Evolutionary conservation across 1,140 invertebrate species (phyloP), one percentile per base, ranked within the genome.

Genomic region (Ptiloglossa arizonensis): DNA sequence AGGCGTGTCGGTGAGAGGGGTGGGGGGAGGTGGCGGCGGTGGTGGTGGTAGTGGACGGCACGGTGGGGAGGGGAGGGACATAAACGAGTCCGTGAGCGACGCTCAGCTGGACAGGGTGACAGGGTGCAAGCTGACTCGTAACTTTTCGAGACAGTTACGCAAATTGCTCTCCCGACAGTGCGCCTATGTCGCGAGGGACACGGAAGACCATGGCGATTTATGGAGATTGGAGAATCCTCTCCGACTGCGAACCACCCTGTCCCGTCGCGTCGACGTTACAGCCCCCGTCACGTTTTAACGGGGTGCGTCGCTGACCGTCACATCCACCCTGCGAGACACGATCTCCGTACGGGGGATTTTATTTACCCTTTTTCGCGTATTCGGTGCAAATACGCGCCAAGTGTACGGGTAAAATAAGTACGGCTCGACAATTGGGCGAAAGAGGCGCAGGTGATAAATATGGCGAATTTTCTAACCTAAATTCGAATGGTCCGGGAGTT

Each of bases 141-240:
- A 77, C 56, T 77, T 77, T 71, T 22, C 46, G 44, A 24, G 46
- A 71, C 63, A 66, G 63, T 74, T 56, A 62, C 32, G 74, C 74
- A 71, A 77, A 71, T 71, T 77, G 41, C 48, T 68, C 52, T 67
- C 71, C 32, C 38, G 60, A 67, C 60, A 46, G 19, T 62, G 62
- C 22, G 75, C 27, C 62, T 62, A 66, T 35, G 68, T n/a, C 57
- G 24, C 48, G 41, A 63, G 22, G 56, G 24, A 38, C 64, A 44
- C 76, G 71, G 80, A 85, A 78, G 77, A 57, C 60, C 68, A 67
- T 52, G 69, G 70, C 83, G 82, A 86, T 86, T 86, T 86, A 86
- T 86, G 83, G 81, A 86, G 83, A 86, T 86, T 63, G 70, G 57
- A 59, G 81, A 74, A 82, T 62, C 44, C 80, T 67, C 62, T 52